Conservation (phyloP, 2,888 invertebrate genomes). For the Latrodectus elegans region DNA sequence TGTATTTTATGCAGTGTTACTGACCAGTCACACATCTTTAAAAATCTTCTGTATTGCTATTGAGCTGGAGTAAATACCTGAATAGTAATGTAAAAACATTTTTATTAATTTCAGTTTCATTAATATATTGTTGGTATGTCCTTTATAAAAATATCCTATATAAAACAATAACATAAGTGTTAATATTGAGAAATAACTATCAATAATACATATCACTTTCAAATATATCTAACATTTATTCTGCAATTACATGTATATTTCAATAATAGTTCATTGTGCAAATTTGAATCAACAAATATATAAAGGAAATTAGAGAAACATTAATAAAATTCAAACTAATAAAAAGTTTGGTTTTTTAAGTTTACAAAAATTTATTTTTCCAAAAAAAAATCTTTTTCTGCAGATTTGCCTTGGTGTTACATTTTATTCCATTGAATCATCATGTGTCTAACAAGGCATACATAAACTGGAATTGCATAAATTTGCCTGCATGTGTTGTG, state of each 20-base stretch:
- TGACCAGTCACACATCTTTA: too few relatives aligned
- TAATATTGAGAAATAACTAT: not conserved
- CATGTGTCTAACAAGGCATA: constrained; percentile 25
- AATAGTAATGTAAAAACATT: too few relatives aligned
- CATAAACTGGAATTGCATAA: constrained; percentile 1
- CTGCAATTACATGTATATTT: not conserved
- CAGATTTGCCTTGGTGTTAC: constrained; percentile 12
- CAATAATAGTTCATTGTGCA: not conserved
- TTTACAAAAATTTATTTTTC: not conserved
- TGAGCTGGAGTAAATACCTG: not conserved
- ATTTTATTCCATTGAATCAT: not conserved
- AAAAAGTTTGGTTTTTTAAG: too few relatives aligned
- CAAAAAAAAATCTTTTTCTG: too few relatives aligned
- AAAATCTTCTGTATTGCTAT: too few relatives aligned
- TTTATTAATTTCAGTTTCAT: too few relatives aligned
- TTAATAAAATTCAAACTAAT: too few relatives aligned
- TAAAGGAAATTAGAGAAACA: too few relatives aligned
- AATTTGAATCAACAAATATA: too few relatives aligned
- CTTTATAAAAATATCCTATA: not conserved
- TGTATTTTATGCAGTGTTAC: too few relatives aligned
- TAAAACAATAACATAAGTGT: too few relatives aligned
- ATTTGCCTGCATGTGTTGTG: not conserved
- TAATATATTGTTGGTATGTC: not conserved
- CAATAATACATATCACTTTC: not conserved
- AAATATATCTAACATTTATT: not conserved